Percentiles rank a stretch among this genome's conserved stretches.
phyloP scores from a whole-genome alignment of 2,888 invertebrate species.

The Tridacna crocea region DNA sequence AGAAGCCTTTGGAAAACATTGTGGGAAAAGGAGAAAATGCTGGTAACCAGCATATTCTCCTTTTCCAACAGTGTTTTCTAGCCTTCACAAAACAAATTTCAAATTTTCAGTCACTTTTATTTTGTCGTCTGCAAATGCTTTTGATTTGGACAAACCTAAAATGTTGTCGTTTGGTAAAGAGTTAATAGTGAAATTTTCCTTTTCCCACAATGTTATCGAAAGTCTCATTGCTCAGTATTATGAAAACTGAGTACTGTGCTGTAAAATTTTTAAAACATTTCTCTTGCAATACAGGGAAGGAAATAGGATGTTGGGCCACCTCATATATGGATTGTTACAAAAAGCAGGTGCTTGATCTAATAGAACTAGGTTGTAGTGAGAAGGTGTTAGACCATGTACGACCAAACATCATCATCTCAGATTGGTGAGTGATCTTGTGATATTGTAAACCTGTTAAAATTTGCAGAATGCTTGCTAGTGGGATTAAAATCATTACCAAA shows the following conservation, averaged over 20 bases:
- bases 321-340: conserved; percentile 86
- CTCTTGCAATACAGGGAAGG: conserved; percentile 29
- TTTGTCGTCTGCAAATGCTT: no score
- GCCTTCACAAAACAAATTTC: no score
- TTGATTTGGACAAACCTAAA: no score
- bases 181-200: not conserved
- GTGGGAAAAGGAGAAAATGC: no score
- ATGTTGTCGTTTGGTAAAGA: no score
- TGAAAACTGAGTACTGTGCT: not conserved
- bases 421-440: conserved; percentile 75
- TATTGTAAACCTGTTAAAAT: no score
- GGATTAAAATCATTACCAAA: no score
- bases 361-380: conserved; percentile 83
- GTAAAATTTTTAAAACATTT: not conserved
- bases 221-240: not conserved
- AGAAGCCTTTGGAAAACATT: no score
- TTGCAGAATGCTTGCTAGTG: no score
- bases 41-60: no score
- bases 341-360: conserved; percentile 85
- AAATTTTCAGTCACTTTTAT: no score
- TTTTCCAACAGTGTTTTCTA: no score
- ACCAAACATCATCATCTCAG: conserved; percentile 86
- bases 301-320: conserved; percentile 83
- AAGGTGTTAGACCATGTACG: conserved; percentile 85
- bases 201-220: not conserved